Conservation (phyloP, 1,140 invertebrate species). For the Pissodes strobi region DNA sequence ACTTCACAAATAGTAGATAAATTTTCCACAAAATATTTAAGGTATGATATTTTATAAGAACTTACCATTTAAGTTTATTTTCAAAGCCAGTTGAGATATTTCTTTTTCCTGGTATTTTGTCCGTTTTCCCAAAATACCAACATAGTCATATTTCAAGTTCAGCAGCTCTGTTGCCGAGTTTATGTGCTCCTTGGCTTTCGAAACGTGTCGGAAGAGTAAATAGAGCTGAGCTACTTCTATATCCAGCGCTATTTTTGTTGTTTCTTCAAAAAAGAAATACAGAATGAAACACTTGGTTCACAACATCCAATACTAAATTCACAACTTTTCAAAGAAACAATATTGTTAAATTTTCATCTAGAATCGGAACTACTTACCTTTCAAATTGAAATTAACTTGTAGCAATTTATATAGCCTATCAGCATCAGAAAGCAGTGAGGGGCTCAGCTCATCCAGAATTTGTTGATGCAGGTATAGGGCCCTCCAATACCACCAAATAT, state of each 20-base stretch:
- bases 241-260: conserved; percentile 67
- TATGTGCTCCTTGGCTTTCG: conserved; percentile 70
- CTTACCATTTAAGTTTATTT: conserved; percentile 28
- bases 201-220: conserved; percentile 73
- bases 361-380: conserved; percentile 30
- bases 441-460: conserved; percentile 72
- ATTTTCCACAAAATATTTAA: background rate
- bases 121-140: conserved; percentile 82
- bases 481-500: conserved; percentile 76
- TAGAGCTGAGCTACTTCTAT: conserved; percentile 77
- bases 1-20: background rate
- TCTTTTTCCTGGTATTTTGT: conserved; percentile 85
- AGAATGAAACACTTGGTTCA: no score
- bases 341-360: no score
- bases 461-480: conserved; percentile 73
- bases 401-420: conserved; percentile 61
- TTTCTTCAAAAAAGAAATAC: conserved; percentile 55
- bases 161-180: conserved; percentile 64
- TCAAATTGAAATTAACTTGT: conserved; percentile 48
- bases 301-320: no score
- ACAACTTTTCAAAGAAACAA: no score
- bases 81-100: conserved; percentile 71
- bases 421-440: conserved; percentile 65
- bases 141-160: conserved; percentile 66
- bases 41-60: no score